Conservation (phyloP, 1,140 invertebrate species). For the Penaeus indicus region DNA sequence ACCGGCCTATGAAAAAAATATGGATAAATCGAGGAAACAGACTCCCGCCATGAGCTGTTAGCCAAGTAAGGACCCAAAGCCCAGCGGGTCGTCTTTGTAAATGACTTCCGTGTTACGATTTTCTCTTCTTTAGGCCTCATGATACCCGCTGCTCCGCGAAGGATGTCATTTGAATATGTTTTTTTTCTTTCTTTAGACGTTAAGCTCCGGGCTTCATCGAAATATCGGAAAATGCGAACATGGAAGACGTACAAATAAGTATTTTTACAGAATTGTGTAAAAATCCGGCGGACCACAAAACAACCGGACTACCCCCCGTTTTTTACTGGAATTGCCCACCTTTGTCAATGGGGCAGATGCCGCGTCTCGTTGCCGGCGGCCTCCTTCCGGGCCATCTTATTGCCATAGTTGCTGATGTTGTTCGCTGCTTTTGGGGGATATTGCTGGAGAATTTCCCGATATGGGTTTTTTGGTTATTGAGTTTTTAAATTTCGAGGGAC, state of each 20-base stretch:
- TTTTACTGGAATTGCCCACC: slow-evolving; percentile 60
- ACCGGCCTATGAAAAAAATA: slow-evolving; percentile 23
- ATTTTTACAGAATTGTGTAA: no score
- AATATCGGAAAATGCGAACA: no score
- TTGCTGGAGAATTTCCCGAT: no score
- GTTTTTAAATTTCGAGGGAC: background rate
- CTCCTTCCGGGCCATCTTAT: background rate
- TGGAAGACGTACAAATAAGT: no score
- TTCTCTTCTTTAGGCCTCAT: no score
- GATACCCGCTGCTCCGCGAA: no score
- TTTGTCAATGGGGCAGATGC: slow-evolving; percentile 60
- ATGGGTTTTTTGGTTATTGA: no score
- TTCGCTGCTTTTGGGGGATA: background rate
- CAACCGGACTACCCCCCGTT: slow-evolving; percentile 32
- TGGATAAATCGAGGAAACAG: slow-evolving; percentile 36
- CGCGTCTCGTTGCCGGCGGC: slow-evolving; percentile 8
- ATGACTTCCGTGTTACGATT: no score
- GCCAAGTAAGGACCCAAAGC: background rate
- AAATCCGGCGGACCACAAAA: background rate
- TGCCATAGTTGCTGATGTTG: background rate
- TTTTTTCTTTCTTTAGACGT: no score
- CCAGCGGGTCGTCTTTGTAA: no score
- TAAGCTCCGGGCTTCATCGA: no score
- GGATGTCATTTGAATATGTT: no score
- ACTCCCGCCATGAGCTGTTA: background rate